These are phyloP conservation scores for Phalloptychus januarius DNA, from an alignment of 2,797 vertebrate species.

Conservation along the genomic window DNA sequence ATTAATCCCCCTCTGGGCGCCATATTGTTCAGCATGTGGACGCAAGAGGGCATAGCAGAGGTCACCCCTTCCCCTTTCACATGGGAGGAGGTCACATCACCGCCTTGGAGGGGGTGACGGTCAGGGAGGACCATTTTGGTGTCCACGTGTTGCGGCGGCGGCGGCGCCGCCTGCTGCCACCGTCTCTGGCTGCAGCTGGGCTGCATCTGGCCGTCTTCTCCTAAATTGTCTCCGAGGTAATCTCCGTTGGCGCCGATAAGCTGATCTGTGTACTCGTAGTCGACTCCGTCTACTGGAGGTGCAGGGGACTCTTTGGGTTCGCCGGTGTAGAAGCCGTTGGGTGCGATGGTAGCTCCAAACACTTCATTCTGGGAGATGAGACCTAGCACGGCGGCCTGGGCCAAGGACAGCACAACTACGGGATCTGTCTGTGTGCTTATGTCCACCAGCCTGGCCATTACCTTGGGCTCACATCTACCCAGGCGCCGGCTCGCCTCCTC, in stretches of 20 bases:
- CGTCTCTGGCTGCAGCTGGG: conserved; percentile 91
- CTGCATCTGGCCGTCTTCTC: conserved; percentile 82
- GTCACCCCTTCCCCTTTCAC: conserved; percentile 82
- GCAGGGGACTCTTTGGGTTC: conserved; percentile 83
- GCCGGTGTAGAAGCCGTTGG: conserved; percentile 89
- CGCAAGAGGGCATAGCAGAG: conserved; percentile 76
- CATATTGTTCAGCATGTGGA: conserved; percentile 65
- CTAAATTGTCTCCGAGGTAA: conserved; percentile 81
- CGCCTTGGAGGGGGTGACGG: conserved; percentile 68
- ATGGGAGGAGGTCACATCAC: conserved; percentile 59
- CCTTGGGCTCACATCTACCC: conserved; percentile 84
- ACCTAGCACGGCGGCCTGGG: conserved; percentile 94
- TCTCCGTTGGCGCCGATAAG: conserved; percentile 84
- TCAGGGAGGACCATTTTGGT: conserved; percentile 73
- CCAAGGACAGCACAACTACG: conserved; percentile 95
- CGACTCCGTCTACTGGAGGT: conserved; percentile 78
- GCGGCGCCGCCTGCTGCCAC: conserved; percentile 79
- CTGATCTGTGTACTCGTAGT: conserved; percentile 83
- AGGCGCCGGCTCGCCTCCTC: conserved; percentile 84
- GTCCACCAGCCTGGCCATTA: conserved; percentile 93
- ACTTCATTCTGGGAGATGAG: conserved; percentile 95
- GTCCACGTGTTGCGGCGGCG: conserved; percentile 70
- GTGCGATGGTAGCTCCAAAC: conserved; percentile 93
- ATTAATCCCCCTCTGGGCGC: conserved; percentile 79
- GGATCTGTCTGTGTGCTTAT: conserved; percentile 96